Conservation (phyloP, 2,888 invertebrate species). For the Zaprionus bogoriensis region DNA sequence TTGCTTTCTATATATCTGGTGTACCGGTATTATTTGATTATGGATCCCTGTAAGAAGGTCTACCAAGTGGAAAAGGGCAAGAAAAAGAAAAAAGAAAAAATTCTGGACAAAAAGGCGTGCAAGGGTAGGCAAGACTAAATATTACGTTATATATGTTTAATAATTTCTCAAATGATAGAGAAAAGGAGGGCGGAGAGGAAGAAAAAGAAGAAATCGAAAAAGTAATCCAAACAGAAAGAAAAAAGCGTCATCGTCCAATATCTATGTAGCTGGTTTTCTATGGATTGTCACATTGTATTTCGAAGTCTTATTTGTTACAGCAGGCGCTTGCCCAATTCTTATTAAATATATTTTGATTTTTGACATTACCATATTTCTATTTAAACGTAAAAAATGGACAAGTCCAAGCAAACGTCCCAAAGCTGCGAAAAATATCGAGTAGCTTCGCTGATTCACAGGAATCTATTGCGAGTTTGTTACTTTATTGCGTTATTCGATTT, state of each 20-base stretch:
- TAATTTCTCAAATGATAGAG: not conserved
- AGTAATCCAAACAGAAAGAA: conserved; percentile 11
- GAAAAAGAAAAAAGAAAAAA: not conserved
- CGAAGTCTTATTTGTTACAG: conserved; percentile 6
- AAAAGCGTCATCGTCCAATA: too few relatives aligned
- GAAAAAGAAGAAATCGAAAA: conserved; percentile 20
- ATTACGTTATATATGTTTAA: not conserved
- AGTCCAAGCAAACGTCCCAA: not conserved
- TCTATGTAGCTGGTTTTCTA: not conserved
- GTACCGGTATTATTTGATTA: conserved; percentile 44
- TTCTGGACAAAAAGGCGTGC: conserved; percentile 20
- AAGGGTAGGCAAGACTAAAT: conserved; percentile 14
- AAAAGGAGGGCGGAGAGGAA: conserved; percentile 19
- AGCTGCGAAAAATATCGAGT: not conserved
- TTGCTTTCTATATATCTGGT: conserved; percentile 49
- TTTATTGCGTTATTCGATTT: conserved; percentile 40
- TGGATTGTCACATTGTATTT: not conserved
- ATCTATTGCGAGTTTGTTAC: conserved; percentile 21
- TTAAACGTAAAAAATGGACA: not conserved
- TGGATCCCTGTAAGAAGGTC: conserved; percentile 40
- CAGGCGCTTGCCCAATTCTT: conserved; percentile 5
- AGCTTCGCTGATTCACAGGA: not conserved
- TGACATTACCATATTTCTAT: not conserved
- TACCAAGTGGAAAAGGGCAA: conserved; percentile 19
- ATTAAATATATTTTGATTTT: conserved; percentile 30